Conservation (phyloP, 1,140 invertebrate species). For the Drosophila pseudoobscura region DNA sequence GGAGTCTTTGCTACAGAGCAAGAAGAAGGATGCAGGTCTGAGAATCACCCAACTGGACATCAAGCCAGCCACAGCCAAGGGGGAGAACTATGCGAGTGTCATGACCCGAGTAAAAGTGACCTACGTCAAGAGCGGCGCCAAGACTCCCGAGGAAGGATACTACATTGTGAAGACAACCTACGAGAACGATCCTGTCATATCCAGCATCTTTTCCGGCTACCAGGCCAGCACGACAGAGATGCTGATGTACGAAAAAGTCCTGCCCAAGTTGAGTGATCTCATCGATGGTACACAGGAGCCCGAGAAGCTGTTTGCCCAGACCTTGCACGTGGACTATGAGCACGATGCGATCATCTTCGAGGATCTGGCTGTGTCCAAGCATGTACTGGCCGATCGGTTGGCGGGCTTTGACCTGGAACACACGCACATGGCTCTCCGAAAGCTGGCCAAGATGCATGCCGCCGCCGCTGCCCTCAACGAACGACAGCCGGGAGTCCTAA, state of each 20-base stretch:
- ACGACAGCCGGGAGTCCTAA: conserved; percentile 48
- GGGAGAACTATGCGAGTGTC: conserved; percentile 80
- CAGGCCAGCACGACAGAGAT: conserved; percentile 69
- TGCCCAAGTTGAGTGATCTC: conserved; percentile 59
- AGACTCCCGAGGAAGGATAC: conserved; percentile 32
- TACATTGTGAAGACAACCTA: conserved; percentile 77
- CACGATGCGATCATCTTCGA: conserved; percentile 84
- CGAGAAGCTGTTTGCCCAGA: conserved; percentile 74
- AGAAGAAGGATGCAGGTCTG: conserved; percentile 57
- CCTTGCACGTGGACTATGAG: conserved; percentile 73
- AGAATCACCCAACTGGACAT: conserved; percentile 51
- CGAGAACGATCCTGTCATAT: conserved; percentile 62
- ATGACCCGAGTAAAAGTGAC: conserved; percentile 70
- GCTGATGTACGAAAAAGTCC: conserved; percentile 75
- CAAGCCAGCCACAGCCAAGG: conserved; percentile 75
- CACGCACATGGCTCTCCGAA: conserved; percentile 83
- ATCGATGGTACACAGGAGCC: conserved; percentile 45
- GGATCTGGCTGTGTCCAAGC: conserved; percentile 84
- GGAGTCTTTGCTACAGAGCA: conserved; percentile 46
- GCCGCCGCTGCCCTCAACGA: conserved; percentile 75
- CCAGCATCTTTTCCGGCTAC: conserved; percentile 62
- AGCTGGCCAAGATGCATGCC: conserved; percentile 86
- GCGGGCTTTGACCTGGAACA: conserved; percentile 84
- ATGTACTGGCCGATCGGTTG: conserved; percentile 84
- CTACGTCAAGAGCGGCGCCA: conserved; percentile 32